Base-by-base conservation (phyloP, 2,888 invertebrate genomes). In the Liodrosophila aerea region DNA sequence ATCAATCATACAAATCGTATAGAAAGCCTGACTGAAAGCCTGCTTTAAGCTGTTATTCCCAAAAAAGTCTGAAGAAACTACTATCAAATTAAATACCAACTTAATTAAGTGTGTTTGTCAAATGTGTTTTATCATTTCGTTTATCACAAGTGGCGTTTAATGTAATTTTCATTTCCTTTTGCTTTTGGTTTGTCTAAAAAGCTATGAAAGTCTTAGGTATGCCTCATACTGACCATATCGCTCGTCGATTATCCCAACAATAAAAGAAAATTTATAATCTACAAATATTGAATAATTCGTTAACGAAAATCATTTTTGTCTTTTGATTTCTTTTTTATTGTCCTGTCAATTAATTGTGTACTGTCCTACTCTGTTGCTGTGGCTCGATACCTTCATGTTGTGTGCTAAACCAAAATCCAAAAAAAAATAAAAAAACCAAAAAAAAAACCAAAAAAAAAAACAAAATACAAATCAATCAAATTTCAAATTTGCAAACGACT, bases 331-430 rank as follows among this genome's bases (percentile, higher is more conserved):
- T 89, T 89, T 89, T 81, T 81, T 81, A 81, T 81, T 89, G 89
- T 89, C 89, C 90, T 89, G 88, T 89, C 80, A 85, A 81, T 89
- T 88, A 87, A 88, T 89, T 89, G 89, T 89, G 89, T 89, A 86
- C 86, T 83, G 83, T 83, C 83, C 83, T 85, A 84, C 89, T 89
- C 87, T 89, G 89, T 89, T 88, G 89, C 89, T 89, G 89, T 89
- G 88, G 88, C 88, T 89, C 89, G 87, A 87, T 81, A 88, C 87
- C 89, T 89, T 87, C 88, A 88, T 89, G 87, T 88, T 88, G 87
- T 89, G 87, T 89, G 89, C 85, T 78, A 87, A 87, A 85, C 76
- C 63, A 22, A 22, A 22, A 22, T 4, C 2, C 22, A 65, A 64
- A 53, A 54, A 67, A 76, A 68, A 53, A 54, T 56, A 76, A 47